phyloP scores from a whole-genome alignment of 2,797 vertebrate genomes.

The Sebastiscus tertius region DNA sequence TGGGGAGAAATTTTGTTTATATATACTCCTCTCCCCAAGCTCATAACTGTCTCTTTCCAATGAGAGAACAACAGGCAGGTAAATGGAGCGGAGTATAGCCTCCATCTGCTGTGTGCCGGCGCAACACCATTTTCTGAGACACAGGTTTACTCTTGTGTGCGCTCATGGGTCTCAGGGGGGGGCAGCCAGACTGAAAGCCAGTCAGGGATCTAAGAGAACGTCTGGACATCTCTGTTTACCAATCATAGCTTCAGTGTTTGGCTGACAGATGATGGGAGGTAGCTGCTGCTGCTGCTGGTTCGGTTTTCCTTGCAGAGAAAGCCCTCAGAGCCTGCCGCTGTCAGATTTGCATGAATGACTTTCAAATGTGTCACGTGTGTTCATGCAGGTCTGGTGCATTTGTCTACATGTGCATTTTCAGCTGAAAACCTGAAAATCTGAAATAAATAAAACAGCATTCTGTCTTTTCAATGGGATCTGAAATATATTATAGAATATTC shows the following conservation, averaged over 20 bases:
- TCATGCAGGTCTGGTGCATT: slow-evolving; percentile 12
- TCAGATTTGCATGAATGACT: slow-evolving; percentile 72
- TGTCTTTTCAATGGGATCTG: neutral
- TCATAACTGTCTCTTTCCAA: slow-evolving; percentile 70
- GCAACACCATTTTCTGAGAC: slow-evolving; percentile 51
- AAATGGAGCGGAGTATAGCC: slow-evolving; percentile 73
- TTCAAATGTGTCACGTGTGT: slow-evolving; percentile 46
- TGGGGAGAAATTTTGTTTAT: slow-evolving; percentile 61
- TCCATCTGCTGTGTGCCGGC: slow-evolving; percentile 72
- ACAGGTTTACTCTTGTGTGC: slow-evolving; percentile 59
- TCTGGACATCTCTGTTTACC: slow-evolving; percentile 73
- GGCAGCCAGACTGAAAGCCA: slow-evolving; percentile 34
- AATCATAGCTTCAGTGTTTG: slow-evolving; percentile 56
- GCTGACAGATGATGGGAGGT: slow-evolving; percentile 68
- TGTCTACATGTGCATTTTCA: slow-evolving; percentile 18
- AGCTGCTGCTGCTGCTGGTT: slow-evolving; percentile 35
- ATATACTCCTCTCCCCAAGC: slow-evolving; percentile 54
- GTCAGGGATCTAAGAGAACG: slow-evolving; percentile 52
- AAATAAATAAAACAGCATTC: neutral
- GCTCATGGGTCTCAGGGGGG: slow-evolving; percentile 60
- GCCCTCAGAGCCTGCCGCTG: slow-evolving; percentile 58
- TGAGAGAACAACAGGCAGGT: slow-evolving; percentile 68
- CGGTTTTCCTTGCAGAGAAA: slow-evolving; percentile 50
- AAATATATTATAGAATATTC: neutral
- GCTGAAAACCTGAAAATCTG: neutral